phyloP scores from a whole-genome alignment of 2,113 vertebrate genomes.

The Lagenorhynchus albirostris region DNA sequence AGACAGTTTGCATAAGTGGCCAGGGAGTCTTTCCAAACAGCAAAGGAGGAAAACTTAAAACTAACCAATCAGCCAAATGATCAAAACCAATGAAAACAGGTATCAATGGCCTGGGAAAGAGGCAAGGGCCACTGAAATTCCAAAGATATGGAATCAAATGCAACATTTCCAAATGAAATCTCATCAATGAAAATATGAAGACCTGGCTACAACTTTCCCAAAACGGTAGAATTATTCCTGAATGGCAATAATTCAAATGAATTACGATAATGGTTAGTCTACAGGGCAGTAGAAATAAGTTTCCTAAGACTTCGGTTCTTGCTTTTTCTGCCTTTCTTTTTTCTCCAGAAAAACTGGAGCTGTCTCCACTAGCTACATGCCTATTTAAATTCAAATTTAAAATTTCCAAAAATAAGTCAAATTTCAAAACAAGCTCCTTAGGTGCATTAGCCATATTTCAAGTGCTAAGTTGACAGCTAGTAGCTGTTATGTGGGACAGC shows the following conservation, averaged over 20 bases:
- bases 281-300: background rate
- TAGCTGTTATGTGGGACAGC: background rate
- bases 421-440: background rate
- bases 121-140: background rate
- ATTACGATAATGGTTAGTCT: background rate
- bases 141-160: background rate
- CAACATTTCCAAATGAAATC: background rate
- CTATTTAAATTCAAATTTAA: background rate
- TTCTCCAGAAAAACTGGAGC: background rate
- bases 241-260: background rate
- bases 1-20: background rate
- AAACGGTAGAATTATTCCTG: background rate
- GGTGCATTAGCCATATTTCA: background rate
- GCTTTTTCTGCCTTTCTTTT: background rate
- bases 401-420: background rate
- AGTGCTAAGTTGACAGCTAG: background rate
- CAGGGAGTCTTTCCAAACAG: slow-evolving; percentile 8
- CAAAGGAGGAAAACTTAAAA: background rate
- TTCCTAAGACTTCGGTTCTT: background rate
- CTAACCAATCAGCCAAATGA: background rate
- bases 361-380: background rate
- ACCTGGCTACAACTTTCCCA: background rate
- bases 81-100: background rate
- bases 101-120: background rate
- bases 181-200: background rate